Base-by-base conservation (phyloP, 2,113 vertebrate species). In the Myotis yumanensis region DNA sequence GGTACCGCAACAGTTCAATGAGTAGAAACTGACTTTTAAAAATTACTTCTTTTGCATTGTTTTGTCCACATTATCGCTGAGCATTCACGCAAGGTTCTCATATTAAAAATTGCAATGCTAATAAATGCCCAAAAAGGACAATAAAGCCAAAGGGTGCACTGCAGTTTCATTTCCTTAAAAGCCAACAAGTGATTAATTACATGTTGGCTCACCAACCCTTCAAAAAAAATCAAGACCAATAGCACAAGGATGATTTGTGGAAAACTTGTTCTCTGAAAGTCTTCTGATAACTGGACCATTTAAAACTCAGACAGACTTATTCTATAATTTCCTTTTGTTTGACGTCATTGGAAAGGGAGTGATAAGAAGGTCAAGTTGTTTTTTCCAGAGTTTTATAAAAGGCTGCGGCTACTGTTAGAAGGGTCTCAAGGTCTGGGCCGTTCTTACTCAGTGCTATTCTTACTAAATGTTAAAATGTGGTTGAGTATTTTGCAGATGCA, bases 171-270 rank as follows among this genome's bases (percentile, higher is more conserved):
- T 96, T 95, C 90, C 95, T 96, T 89, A 94, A 95, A 95, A 89
- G 43, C 79, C 92, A 96, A 83, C 90, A 95, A 91, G 75, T 96
- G 94, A 97, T 95, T 96, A 93, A 94, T 91, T 89, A 93, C 25
- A 84, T 57, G 90, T 71, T 94, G 71, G 71, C 51, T 75, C 73
- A 66, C 75, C 11, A 93, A 83, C 15, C 37, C 48, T 94, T 75
- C 37, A 90, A 94, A 73, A 92, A 84, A 81, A 90, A 77, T 30
- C 59, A 94, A 93, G 48, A 95, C 40, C 71, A 93, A 91, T 25
- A 86, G 62, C 83, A 86, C 64, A 68, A 57, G 20, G 23, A 91
- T 87, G 87, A 96, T 95, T 94, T 96, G 48, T 94, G 92, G 86
- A 89, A 95, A 97, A 91, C 66, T 64, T 93, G 69, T 20, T 89